These are phyloP conservation scores for Rhegmatorhina hoffmannsi DNA, from an alignment of 2,113 vertebrate species.

Conservation along the genomic window DNA sequence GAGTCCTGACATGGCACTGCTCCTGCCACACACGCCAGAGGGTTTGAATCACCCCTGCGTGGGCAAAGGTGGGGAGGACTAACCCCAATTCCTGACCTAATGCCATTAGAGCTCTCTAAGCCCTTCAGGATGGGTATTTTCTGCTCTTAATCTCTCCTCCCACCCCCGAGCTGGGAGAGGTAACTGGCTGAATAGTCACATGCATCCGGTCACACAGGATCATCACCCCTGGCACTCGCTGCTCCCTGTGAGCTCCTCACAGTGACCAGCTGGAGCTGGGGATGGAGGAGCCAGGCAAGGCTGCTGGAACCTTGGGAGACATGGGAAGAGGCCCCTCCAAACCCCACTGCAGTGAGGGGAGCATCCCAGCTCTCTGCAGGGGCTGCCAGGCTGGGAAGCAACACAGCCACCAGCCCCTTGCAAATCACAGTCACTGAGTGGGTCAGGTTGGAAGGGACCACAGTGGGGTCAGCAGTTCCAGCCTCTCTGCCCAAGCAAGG, in stretches of 20 bases:
- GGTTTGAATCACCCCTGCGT: background rate
- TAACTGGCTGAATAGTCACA: background rate
- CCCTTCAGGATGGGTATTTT: slow-evolving; percentile 39
- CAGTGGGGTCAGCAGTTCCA: background rate
- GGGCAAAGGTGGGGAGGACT: slow-evolving; percentile 20
- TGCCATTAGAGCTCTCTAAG: slow-evolving; percentile 33
- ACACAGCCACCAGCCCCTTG: background rate
- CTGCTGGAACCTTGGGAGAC: background rate
- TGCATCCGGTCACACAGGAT: accelerated
- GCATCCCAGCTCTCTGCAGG: background rate
- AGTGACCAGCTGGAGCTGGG: background rate
- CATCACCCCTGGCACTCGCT: accelerated
- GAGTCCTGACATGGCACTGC: accelerated
- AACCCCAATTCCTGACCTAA: slow-evolving; percentile 34
- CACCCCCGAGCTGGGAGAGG: background rate
- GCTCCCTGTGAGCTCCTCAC: accelerated
- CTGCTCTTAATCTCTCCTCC: slow-evolving; percentile 37
- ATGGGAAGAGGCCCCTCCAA: background rate
- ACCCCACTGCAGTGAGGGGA: background rate
- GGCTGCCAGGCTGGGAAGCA: background rate
- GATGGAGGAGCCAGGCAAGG: background rate
- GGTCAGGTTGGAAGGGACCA: background rate
- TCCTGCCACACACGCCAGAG: background rate
- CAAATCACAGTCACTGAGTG: background rate
- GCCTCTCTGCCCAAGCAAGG: background rate